These are phyloP conservation scores for Phrynocephalus guinanensis DNA, from an alignment of 2,797 vertebrate genomes.

Conservation along the genomic window DNA sequence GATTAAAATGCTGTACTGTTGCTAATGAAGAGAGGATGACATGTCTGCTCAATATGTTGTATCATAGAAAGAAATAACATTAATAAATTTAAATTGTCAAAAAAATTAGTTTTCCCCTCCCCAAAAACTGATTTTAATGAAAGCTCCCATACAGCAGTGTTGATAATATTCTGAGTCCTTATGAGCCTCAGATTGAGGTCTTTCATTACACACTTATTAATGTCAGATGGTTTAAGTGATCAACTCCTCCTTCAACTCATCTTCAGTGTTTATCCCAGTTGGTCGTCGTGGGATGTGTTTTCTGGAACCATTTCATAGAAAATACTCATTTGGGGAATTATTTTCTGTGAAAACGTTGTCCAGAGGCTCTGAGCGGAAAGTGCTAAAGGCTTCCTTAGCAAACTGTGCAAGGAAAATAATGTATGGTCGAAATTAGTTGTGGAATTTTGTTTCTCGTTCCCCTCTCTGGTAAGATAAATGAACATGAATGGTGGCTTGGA, in stretches of 20 bases:
- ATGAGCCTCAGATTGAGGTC: neutral
- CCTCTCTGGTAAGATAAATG: neutral
- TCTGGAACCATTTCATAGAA: neutral
- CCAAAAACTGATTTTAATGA: no score
- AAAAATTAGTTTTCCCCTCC: no score
- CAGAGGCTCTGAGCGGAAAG: neutral
- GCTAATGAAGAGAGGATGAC: neutral
- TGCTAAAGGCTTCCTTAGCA: constrained; percentile 14
- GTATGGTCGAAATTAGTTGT: neutral
- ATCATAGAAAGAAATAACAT: neutral
- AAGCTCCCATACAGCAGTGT: no score
- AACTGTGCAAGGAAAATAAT: constrained; percentile 15
- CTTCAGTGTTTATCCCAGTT: constrained; percentile 19
- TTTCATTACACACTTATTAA: neutral
- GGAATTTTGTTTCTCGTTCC: neutral
- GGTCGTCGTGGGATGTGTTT: neutral
- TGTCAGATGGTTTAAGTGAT: neutral
- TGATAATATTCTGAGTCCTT: neutral
- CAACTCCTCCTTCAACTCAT: neutral
- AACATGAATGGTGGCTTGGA: neutral
- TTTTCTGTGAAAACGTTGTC: neutral
- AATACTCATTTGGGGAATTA: neutral
- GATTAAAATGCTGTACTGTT: neutral
- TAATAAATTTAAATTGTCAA: no score
- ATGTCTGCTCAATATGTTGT: neutral